Percentiles rank a stretch among this genome's conserved stretches.
Evolutionary conservation across 2,113 vertebrate species (phyloP).

Genomic region (Percina caprodes): DNA sequence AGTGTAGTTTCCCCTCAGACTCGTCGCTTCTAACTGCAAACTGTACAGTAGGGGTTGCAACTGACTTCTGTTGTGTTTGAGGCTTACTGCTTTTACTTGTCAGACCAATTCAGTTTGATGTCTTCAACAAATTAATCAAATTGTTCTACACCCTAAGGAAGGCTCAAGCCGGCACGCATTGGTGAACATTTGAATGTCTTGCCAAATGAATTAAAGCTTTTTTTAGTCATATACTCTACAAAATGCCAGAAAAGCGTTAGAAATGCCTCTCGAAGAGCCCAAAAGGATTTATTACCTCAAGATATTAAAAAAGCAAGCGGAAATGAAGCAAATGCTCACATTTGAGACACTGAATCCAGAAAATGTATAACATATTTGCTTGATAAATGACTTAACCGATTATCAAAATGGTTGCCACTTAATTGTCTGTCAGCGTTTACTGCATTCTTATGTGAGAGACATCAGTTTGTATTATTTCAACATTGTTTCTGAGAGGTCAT

Average conservation of each 20-base stretch:
- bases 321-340: background rate
- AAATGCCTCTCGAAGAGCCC: background rate
- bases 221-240: background rate
- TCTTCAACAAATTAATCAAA: background rate
- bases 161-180: too few species aligned
- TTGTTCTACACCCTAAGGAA: too few species aligned
- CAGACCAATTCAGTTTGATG: background rate
- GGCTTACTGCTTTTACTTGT: background rate
- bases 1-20: conserved; percentile 9
- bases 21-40: background rate
- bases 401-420: too few species aligned
- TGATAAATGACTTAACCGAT: background rate
- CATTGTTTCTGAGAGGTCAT: too few species aligned
- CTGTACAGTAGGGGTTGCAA: background rate
- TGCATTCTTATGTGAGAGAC: too few species aligned
- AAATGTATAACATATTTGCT: too few species aligned
- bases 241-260: background rate
- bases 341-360: background rate
- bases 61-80: background rate
- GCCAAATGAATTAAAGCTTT: too few species aligned
- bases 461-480: too few species aligned
- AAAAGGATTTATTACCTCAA: background rate
- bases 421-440: too few species aligned
- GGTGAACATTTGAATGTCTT: too few species aligned
- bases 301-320: background rate